A percentile compares a stretch with the other conserved stretches of the same genome.
phyloP scores from a whole-genome alignment of 2,888 invertebrate species.

The Clunio marinus region DNA sequence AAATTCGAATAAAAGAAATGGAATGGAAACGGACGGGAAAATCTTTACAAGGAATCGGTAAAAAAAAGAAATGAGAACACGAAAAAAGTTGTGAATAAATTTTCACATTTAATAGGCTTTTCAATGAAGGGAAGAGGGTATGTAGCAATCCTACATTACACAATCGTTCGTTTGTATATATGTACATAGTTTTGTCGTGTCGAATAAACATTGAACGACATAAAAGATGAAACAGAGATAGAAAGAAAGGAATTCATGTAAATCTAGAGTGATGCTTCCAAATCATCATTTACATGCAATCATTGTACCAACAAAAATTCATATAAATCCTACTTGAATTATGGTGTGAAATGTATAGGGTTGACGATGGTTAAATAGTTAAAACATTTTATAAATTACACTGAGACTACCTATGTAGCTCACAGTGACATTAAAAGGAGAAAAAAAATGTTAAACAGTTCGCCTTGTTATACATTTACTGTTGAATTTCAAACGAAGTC shows the following conservation, averaged over 20 bases:
- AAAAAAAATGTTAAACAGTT: neutral
- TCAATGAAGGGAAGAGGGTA: neutral
- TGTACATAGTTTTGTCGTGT: neutral
- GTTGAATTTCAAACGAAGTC: neutral
- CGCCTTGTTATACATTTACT: neutral
- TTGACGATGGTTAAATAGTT: neutral
- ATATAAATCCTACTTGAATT: slow-evolving; percentile 33
- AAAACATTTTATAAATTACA: neutral
- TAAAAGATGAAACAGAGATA: neutral
- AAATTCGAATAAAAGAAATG: slow-evolving; percentile 27
- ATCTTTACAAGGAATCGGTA: neutral
- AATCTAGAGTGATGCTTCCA: neutral
- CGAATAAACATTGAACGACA: neutral
- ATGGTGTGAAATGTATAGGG: slow-evolving; percentile 21
- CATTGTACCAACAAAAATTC: slow-evolving; percentile 24
- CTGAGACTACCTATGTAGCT: neutral
- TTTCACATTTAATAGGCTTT: slow-evolving; percentile 26
- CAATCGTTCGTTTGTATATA: too few species aligned
- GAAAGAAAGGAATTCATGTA: slow-evolving; percentile 1
- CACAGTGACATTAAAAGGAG: neutral
- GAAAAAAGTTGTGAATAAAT: slow-evolving; percentile 18
- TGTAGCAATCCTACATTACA: too few species aligned
- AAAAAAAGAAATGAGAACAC: neutral
- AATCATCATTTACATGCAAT: slow-evolving; percentile 29
- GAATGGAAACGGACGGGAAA: neutral